A percentile compares a stretch with the other conserved stretches of the same genome.
Evolutionary conservation across 2,113 vertebrate genomes (phyloP).

Genomic region (Periophthalmodon schlosseri): DNA sequence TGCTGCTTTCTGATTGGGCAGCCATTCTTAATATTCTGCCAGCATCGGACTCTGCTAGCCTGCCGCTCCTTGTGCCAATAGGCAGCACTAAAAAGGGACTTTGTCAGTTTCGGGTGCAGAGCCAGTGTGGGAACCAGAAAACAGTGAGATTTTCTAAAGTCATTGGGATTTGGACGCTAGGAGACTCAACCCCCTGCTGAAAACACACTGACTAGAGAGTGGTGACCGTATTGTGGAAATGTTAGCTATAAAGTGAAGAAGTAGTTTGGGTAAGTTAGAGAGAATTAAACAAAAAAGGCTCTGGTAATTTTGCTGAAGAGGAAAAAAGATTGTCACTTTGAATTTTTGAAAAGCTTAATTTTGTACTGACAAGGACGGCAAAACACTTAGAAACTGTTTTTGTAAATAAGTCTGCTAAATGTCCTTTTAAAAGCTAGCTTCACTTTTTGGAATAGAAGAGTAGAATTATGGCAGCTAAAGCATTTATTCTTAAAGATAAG

Average conservation of each 20-base stretch:
- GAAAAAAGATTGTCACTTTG: not conserved
- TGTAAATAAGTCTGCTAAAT: no score
- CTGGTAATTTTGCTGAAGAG: not conserved
- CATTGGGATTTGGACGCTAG: conserved; percentile 63
- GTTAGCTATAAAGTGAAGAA: conserved; percentile 42
- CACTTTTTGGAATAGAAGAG: no score
- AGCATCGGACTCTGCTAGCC: conserved; percentile 79
- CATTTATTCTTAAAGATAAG: no score
- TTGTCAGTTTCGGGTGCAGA: conserved; percentile 77
- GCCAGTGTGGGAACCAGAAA: conserved; percentile 24
- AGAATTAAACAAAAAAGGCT: no score
- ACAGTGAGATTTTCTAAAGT: conserved; percentile 54
- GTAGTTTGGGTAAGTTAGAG: conserved; percentile 13
- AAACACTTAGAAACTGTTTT: not conserved
- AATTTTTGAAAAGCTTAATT: not conserved
- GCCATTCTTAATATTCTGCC: conserved; percentile 79
- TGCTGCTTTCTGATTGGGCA: conserved; percentile 74
- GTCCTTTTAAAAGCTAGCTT: no score
- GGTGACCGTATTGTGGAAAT: conserved; percentile 43
- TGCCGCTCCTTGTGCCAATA: conserved; percentile 79
- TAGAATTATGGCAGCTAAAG: no score
- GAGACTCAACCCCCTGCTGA: conserved; percentile 56
- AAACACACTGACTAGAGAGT: conserved; percentile 50
- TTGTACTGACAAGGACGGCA: not conserved
- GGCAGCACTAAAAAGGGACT: conserved; percentile 82